Evolutionary conservation across 1,140 invertebrate genomes (phyloP).

Genomic region (Polypedilum vanderplanki): DNA sequence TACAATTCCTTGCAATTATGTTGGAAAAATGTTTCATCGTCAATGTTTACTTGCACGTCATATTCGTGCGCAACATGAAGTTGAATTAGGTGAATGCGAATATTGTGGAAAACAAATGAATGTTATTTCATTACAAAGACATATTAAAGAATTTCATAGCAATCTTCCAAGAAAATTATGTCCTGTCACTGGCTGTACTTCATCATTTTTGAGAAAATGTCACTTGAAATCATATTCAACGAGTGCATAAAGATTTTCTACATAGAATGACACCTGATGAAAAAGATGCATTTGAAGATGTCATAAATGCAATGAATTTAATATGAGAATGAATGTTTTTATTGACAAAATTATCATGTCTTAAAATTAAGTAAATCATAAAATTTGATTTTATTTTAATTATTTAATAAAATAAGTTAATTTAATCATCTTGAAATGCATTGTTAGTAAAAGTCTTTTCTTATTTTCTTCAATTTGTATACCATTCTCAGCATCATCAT

Average conservation of each 20-base stretch:
- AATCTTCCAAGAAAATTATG: background rate
- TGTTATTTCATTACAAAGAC: background rate
- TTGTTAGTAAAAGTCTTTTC: conserved; percentile 21
- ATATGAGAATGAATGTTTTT: no score
- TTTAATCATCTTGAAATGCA: conserved; percentile 23
- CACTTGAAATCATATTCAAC: background rate
- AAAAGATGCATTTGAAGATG: background rate
- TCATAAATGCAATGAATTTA: background rate
- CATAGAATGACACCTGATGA: background rate
- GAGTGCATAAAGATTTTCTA: background rate
- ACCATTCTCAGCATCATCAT: background rate
- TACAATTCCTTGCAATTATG: background rate
- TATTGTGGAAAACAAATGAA: conserved; percentile 10
- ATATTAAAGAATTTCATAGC: conserved; percentile 6
- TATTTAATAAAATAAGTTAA: background rate
- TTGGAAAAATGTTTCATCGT: background rate
- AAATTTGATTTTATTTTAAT: no score
- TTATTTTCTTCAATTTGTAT: background rate
- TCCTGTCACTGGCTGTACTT: background rate
- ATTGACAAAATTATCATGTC: no score
- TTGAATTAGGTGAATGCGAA: background rate
- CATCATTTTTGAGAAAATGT: background rate
- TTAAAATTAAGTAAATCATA: no score
- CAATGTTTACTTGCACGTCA: background rate
- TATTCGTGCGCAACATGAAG: background rate